Conservation (phyloP, 2,113 vertebrate species). For the Tor tambroides region DNA sequence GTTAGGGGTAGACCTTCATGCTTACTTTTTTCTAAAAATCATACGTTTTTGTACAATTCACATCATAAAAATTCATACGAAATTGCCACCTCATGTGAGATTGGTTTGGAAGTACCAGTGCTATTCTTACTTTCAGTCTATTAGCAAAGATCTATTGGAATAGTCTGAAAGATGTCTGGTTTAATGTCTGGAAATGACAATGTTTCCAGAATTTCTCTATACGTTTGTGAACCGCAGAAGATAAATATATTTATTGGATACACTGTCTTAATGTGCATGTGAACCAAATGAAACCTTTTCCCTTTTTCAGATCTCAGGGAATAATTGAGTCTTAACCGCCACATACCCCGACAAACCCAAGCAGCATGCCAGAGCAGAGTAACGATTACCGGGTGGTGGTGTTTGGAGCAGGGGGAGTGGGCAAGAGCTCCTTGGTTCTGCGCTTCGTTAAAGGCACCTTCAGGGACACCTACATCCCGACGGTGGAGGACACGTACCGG, state of each 20-base stretch:
- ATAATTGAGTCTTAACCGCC: conserved; percentile 41
- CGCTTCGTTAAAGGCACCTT: conserved; percentile 90
- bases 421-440: conserved; percentile 88
- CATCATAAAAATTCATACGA: too few species aligned
- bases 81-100: too few species aligned
- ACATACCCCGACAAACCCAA: conserved; percentile 31
- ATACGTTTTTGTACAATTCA: too few species aligned
- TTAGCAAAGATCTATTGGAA: neutral
- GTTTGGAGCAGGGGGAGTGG: conserved; percentile 85
- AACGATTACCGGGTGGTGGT: conserved; percentile 90
- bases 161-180: neutral
- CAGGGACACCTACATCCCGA: conserved; percentile 88
- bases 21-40: too few species aligned
- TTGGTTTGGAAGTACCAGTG: neutral
- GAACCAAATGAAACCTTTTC: conserved; percentile 1
- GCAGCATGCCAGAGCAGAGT: conserved; percentile 87
- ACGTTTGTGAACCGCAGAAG: neutral
- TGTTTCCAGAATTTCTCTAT: neutral
- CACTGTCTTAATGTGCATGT: neutral
- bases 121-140: neutral
- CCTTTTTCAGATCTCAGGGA: conserved; percentile 56
- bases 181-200: neutral
- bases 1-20: too few species aligned
- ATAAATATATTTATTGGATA: neutral
- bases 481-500: conserved; percentile 88